Conservation (phyloP, 2,888 invertebrate species). For the Itoplectis maculator region DNA sequence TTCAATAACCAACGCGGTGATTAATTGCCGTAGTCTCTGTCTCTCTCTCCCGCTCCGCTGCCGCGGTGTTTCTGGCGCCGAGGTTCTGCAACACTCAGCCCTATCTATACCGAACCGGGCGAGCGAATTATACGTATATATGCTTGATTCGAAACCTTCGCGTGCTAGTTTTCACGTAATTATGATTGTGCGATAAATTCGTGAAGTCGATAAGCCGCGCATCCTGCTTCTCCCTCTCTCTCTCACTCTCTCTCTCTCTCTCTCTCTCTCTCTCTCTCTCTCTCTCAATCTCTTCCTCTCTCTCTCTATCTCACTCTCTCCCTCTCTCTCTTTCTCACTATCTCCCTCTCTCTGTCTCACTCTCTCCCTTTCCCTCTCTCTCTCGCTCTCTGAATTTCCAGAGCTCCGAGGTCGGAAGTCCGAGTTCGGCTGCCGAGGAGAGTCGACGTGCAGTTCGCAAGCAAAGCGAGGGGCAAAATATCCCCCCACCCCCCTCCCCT, state of each 20-base stretch:
- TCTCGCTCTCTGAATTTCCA: constrained; percentile 18
- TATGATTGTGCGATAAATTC: constrained; percentile 64
- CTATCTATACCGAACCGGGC: constrained; percentile 11
- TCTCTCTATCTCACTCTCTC: not conserved
- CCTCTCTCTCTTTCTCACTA: not conserved
- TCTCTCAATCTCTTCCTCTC: not conserved
- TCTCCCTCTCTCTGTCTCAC: not conserved
- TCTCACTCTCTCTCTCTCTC: not conserved
- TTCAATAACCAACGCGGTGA: constrained; percentile 31
- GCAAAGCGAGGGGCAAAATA: not conserved
- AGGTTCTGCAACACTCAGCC: constrained; percentile 13
- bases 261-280: not conserved
- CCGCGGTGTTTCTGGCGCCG: constrained; percentile 26
- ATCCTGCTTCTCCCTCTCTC: constrained; percentile 8
- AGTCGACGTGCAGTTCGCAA: constrained; percentile 10
- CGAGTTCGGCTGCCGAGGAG: constrained; percentile 52
- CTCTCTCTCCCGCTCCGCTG: no score
- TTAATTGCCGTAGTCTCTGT: constrained; percentile 24
- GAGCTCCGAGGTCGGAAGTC: constrained; percentile 43
- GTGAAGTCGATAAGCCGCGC: constrained; percentile 58
- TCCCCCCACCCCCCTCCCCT: no score
- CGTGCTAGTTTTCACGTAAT: constrained; percentile 59
- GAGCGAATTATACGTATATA: constrained; percentile 16
- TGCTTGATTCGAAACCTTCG: constrained; percentile 20
- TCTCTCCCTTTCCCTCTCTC: not conserved